Evolutionary conservation across 1,140 invertebrate genomes (phyloP).

Genomic region (Drosophila ironensis): DNA sequence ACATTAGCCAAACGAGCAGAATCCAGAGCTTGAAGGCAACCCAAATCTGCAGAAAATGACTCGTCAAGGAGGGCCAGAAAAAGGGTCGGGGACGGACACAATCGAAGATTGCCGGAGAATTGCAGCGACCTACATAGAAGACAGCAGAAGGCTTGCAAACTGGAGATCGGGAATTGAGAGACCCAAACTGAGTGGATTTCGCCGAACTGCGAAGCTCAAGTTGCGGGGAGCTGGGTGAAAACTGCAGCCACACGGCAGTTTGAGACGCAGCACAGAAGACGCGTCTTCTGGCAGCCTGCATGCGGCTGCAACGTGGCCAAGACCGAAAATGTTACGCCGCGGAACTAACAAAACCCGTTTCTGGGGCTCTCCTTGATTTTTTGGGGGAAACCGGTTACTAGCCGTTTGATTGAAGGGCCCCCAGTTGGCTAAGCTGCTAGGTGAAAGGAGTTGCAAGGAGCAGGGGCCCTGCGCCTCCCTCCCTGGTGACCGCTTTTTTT

Average conservation of each 20-base stretch:
- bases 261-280: conserved; percentile 4
- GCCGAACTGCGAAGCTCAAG: not conserved
- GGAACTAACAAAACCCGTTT: conserved; percentile 59
- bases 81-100: too few species aligned
- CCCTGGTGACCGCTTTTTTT: conserved; percentile 5
- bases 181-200: not conserved
- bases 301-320: conserved; percentile 44
- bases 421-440: conserved; percentile 16
- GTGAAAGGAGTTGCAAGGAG: not conserved
- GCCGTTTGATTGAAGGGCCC: conserved; percentile 66
- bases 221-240: not conserved
- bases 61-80: too few species aligned
- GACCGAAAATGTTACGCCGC: conserved; percentile 23
- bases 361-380: conserved; percentile 4
- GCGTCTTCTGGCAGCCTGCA: not conserved
- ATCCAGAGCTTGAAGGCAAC: conserved; percentile 40
- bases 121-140: conserved; percentile 79
- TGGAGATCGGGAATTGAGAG: not conserved
- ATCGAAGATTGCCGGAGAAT: conserved; percentile 52
- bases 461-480: not conserved
- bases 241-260: conserved; percentile 27
- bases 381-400: conserved; percentile 44
- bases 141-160: conserved; percentile 2
- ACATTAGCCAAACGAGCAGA: conserved; percentile 42
- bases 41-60: conserved; percentile 26